phyloP scores from a whole-genome alignment of 1,140 invertebrate species.

The Ridgeia piscesae region DNA sequence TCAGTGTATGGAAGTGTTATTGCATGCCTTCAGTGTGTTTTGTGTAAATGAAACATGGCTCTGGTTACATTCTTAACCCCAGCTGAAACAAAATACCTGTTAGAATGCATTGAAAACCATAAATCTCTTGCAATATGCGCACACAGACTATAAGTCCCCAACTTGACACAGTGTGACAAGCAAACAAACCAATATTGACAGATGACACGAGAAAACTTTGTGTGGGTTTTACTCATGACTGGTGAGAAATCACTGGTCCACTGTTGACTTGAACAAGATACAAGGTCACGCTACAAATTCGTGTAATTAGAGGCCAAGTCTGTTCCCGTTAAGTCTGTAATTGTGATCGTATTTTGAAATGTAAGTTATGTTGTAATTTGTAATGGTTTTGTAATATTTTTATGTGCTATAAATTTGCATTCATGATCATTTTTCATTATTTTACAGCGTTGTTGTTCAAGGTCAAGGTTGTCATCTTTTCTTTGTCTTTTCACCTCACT shows the following conservation, averaged over 20 bases:
- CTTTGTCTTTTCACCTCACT: no score
- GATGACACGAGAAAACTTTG: not conserved
- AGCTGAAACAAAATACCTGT: not conserved
- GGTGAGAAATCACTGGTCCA: not conserved
- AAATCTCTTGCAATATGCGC: not conserved
- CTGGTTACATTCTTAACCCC: not conserved
- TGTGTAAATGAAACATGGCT: not conserved
- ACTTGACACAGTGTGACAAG: not conserved
- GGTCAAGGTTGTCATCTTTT: no score
- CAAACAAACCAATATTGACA: not conserved
- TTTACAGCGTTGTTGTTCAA: no score
- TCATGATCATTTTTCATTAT: no score
- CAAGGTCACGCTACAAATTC: not conserved
- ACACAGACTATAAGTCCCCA: not conserved
- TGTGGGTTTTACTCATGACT: not conserved
- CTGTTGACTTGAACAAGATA: not conserved
- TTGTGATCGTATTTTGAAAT: not conserved
- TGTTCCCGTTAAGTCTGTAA: not conserved
- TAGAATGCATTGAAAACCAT: not conserved
- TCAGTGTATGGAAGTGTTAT: not conserved
- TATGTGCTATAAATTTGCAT: no score
- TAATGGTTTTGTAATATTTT: not conserved
- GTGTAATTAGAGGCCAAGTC: not conserved
- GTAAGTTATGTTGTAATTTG: not conserved
- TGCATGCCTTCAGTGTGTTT: not conserved